These are phyloP conservation scores for Turritopsis dohrnii DNA, from an alignment of 30 jellyfish, hydroid and myxozoan species.

Conservation along the genomic window DNA sequence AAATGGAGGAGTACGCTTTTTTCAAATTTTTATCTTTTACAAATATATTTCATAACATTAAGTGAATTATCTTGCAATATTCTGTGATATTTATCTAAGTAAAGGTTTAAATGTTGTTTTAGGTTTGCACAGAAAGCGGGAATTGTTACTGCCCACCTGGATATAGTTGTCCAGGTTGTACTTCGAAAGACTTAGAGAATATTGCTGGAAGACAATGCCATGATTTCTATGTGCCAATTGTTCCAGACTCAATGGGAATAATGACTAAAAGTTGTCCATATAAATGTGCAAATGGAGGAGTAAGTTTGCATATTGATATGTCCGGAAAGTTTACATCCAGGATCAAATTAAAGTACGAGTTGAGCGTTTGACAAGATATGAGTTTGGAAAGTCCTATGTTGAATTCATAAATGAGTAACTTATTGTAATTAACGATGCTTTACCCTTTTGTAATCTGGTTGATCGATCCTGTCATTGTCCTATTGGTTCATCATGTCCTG, in stretches of 20 bases:
- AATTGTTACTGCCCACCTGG: not conserved
- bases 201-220: not conserved
- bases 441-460: not conserved
- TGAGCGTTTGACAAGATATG: too few species aligned
- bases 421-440: not conserved
- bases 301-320: too few species aligned
- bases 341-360: too few species aligned
- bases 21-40: not conserved
- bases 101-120: not conserved
- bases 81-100: not conserved
- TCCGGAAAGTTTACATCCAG: too few species aligned
- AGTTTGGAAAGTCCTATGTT: too few species aligned
- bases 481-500: not conserved
- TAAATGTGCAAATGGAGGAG: not conserved
- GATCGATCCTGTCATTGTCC: not conserved
- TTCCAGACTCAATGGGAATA: not conserved
- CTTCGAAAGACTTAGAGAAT: not conserved
- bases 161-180: not conserved
- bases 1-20: not conserved
- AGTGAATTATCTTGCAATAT: not conserved
- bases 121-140: not conserved
- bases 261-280: not conserved
- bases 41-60: not conserved
- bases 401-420: not conserved
- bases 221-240: not conserved